Evolutionary conservation across 1,140 invertebrate species (phyloP).

Genomic region (Heliconius hewitsoni): DNA sequence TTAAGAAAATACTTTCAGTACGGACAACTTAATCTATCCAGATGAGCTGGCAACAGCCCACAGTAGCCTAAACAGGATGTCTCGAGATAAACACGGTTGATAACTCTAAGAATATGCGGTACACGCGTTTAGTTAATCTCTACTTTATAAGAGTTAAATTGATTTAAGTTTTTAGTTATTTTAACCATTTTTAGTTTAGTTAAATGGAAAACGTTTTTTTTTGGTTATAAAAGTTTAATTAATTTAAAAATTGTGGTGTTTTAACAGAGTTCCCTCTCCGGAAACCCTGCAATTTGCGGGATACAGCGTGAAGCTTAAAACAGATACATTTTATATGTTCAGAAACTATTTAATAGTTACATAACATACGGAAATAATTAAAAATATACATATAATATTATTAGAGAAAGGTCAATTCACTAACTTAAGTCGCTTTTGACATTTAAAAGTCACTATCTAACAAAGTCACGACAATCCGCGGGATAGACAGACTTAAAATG

Average conservation of each 20-base stretch:
- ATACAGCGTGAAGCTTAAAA: too few relatives aligned
- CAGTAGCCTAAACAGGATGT: constrained; percentile 30
- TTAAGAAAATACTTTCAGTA: background rate
- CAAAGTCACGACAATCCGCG: constrained; percentile 5
- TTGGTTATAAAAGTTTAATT: too few relatives aligned
- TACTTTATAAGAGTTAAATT: background rate
- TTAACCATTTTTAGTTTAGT: background rate
- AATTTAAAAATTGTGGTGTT: too few relatives aligned
- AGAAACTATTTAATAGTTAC: background rate
- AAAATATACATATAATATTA: background rate
- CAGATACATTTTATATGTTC: background rate
- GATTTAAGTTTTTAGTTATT: background rate
- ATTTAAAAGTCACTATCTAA: constrained; percentile 7
- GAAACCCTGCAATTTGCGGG: too few relatives aligned
- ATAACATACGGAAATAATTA: background rate
- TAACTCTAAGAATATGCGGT: constrained; percentile 16
- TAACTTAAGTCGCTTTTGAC: constrained; percentile 3
- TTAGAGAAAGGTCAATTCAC: background rate
- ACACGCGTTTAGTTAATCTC: constrained; percentile 8
- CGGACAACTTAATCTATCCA: constrained; percentile 6
- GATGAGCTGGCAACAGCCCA: constrained; percentile 18
- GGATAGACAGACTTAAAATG: background rate
- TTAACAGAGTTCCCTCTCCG: too few relatives aligned
- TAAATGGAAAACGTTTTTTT: too few relatives aligned
- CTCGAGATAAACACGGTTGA: constrained; percentile 32